Evolutionary conservation across 2,797 vertebrate genomes (phyloP).

Genomic region (Craterocephalus amniculus): DNA sequence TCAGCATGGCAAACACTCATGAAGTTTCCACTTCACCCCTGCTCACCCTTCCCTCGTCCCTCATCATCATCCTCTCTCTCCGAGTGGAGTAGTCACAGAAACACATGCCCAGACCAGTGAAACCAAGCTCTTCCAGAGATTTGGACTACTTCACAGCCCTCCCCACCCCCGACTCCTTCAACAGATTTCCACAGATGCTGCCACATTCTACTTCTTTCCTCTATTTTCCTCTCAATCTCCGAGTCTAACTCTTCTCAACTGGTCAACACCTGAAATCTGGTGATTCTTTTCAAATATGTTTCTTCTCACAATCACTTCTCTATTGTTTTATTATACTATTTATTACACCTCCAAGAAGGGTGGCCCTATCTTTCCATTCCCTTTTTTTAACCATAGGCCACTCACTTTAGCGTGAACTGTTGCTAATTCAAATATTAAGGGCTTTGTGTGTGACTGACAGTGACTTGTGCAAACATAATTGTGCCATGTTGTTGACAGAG

Average conservation of each 20-base stretch:
- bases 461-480: conserved; percentile 63
- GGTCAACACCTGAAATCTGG: conserved; percentile 19
- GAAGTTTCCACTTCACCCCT: conserved; percentile 71
- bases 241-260: conserved; percentile 11
- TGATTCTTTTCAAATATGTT: not conserved
- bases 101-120: conserved; percentile 71
- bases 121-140: conserved; percentile 76
- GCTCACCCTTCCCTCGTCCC: conserved; percentile 42
- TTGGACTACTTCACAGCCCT: conserved; percentile 60
- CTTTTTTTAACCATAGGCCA: conserved; percentile 24
- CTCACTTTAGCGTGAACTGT: conserved; percentile 56
- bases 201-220: conserved; percentile 70
- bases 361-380: not conserved
- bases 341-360: not conserved
- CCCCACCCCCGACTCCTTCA: conserved; percentile 61
- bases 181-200: conserved; percentile 75
- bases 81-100: conserved; percentile 54
- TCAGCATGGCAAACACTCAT: conserved; percentile 65
- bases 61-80: conserved; percentile 42
- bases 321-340: not conserved
- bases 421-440: conserved; percentile 59
- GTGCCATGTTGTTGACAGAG: conserved; percentile 59
- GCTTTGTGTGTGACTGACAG: conserved; percentile 53
- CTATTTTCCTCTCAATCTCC: conserved; percentile 55
- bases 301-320: not conserved